Evolutionary conservation across 2,113 vertebrate genomes (phyloP), one percentile per base, ranked within the genome.

Genomic region (Chaenogobius annularis): DNA sequence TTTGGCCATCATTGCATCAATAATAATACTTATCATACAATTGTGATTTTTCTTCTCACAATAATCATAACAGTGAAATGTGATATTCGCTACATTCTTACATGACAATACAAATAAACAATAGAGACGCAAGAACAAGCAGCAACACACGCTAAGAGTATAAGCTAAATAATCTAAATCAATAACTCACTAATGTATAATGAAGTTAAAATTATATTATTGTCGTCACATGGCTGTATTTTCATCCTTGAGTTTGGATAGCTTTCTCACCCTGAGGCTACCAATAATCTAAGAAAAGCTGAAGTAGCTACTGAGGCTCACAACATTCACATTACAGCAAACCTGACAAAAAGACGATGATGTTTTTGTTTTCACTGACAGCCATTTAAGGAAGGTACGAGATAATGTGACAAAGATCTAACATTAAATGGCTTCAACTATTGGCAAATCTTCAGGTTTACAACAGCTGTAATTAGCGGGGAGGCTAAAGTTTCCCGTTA

Each of bases 401-500:
- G 17, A n/a, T 5, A 40, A n/a, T 63, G 10, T 5, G 3, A 35
- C 3, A 40, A n/a, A 19, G 9, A n/a, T 12, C 6, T n/a, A 63
- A 63, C 8, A n/a, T 7, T 5, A 40, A 10, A 10, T 12, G 9
- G 0, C 35, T n/a, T n/a, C 17, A 40, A 19, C 19, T 40, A 10
- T 7, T 40, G 3, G 31, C 9, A 10, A 63, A n/a, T 63, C 2
- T 11, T 19, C 8, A 40, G 8, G 17, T 10, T 15, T 40, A 19
- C 61, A 40, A n/a, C 35, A 63, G 61, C 35, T 63, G 61, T 43
- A n/a, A 19, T 63, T 63, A 63, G 61, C 61, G 4, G 31, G 61
- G 61, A n/a, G 61, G 61, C 61, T 63, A 63, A 63, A 63, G 61
- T 63, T 63, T 40, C 61, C 35, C 61, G 61, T 63, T 63, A n/a